phyloP scores from a whole-genome alignment of 1,140 invertebrate genomes.

The Hermetia illucens region DNA sequence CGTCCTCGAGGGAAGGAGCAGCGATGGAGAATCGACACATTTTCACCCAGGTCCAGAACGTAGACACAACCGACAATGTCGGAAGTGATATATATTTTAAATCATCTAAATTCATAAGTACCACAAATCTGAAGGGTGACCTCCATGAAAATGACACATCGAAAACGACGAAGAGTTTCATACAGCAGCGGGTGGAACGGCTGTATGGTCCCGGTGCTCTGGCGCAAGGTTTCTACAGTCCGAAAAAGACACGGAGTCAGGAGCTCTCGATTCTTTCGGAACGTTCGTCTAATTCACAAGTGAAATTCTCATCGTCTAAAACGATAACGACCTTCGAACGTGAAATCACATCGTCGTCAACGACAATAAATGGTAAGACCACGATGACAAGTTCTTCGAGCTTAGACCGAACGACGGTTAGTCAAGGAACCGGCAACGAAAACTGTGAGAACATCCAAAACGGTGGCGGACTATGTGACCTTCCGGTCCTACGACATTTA shows the following conservation, averaged over 20 bases:
- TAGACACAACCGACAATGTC: conserved; percentile 5
- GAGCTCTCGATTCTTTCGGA: neutral
- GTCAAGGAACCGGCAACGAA: neutral
- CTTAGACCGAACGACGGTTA: too few relatives aligned
- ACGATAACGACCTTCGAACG: too few relatives aligned
- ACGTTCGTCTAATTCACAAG: conserved; percentile 18
- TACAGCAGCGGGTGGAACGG: conserved; percentile 74
- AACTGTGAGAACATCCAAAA: neutral
- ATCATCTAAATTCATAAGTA: neutral
- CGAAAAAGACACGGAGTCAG: conserved; percentile 31
- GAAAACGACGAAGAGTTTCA: conserved; percentile 53
- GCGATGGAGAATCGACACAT: conserved; percentile 7
- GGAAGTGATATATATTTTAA: neutral
- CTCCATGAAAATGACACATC: neutral
- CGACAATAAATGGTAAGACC: too few relatives aligned
- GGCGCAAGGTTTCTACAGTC: conserved; percentile 66
- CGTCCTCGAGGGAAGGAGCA: conserved; percentile 13
- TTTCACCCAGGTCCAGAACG: conserved; percentile 3
- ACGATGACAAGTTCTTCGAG: too few relatives aligned
- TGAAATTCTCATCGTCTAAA: conserved; percentile 24
- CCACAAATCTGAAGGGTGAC: neutral
- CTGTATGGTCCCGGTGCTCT: conserved; percentile 73
- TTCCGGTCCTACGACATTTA: conserved; percentile 65
- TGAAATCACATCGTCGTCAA: too few relatives aligned
- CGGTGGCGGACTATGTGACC: conserved; percentile 11